Percentiles rank a stretch among this genome's conserved stretches.
Evolutionary conservation across 1,140 invertebrate species (phyloP).

Genomic region (Dinothrombium tinctorium): DNA sequence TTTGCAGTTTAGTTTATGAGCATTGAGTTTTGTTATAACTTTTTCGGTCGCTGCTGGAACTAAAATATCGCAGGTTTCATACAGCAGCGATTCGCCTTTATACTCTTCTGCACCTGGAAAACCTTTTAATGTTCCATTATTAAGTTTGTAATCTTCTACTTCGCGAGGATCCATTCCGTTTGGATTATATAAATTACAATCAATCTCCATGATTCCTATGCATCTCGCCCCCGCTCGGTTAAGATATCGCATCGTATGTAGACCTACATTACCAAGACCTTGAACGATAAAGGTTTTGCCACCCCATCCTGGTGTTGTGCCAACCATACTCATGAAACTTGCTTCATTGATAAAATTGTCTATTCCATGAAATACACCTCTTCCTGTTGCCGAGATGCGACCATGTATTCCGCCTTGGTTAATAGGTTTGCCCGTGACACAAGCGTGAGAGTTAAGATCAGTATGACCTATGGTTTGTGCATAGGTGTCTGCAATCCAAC

Average conservation of each 20-base stretch:
- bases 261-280: slow-evolving; percentile 97
- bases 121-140: slow-evolving; percentile 74
- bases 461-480: slow-evolving; percentile 79
- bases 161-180: slow-evolving; percentile 86
- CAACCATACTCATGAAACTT: slow-evolving; percentile 89
- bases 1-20: slow-evolving; percentile 69
- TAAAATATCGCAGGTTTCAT: slow-evolving; percentile 88
- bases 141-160: slow-evolving; percentile 35
- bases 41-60: slow-evolving; percentile 92
- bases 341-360: slow-evolving; percentile 95
- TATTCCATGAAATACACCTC: slow-evolving; percentile 90
- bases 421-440: slow-evolving; percentile 97
- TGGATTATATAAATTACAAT: slow-evolving; percentile 73
- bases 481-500: slow-evolving; percentile 98
- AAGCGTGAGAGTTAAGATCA: slow-evolving; percentile 93
- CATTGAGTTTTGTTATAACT: slow-evolving; percentile 82
- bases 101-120: slow-evolving; percentile 74
- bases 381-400: slow-evolving; percentile 82
- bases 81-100: slow-evolving; percentile 64
- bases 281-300: slow-evolving; percentile 95
- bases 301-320: slow-evolving; percentile 77
- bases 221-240: slow-evolving; percentile 80
- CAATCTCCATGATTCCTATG: slow-evolving; percentile 78
- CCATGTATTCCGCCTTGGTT: slow-evolving; percentile 69
- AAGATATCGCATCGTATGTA: slow-evolving; percentile 89